phyloP scores from a whole-genome alignment of 2,888 invertebrate species.

The Bellardia pandia region DNA sequence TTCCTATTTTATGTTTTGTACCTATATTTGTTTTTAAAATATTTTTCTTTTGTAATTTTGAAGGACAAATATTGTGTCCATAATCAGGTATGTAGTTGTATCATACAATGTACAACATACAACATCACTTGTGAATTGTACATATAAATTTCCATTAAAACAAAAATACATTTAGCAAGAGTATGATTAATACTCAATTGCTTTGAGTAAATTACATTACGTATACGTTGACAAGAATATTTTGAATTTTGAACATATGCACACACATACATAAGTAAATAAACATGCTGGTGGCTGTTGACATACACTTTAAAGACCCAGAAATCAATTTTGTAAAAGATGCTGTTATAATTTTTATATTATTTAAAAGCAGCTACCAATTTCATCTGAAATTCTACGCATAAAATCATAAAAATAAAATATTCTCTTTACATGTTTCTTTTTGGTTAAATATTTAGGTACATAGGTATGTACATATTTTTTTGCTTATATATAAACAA shows the following conservation, averaged over 20 bases:
- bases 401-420: slow-evolving; percentile 32
- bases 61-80: no score
- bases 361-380: no score
- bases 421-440: background rate
- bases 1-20: no score
- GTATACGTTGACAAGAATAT: background rate
- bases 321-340: no score
- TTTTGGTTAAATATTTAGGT: background rate
- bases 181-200: slow-evolving; percentile 16
- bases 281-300: background rate
- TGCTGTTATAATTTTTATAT: no score
- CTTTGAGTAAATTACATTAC: background rate
- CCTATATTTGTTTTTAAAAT: no score
- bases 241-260: background rate
- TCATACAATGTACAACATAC: no score
- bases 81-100: no score
- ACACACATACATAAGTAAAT: background rate
- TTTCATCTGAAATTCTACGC: background rate
- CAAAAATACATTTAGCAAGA: background rate
- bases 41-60: no score
- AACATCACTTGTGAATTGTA: no score
- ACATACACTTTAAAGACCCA: no score
- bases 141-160: background rate
- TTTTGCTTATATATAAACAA: background rate
- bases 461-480: background rate